These are phyloP conservation scores for Sebastiscus albofasciatus DNA, from an alignment of 2,797 vertebrate species.

Conservation along the genomic window DNA sequence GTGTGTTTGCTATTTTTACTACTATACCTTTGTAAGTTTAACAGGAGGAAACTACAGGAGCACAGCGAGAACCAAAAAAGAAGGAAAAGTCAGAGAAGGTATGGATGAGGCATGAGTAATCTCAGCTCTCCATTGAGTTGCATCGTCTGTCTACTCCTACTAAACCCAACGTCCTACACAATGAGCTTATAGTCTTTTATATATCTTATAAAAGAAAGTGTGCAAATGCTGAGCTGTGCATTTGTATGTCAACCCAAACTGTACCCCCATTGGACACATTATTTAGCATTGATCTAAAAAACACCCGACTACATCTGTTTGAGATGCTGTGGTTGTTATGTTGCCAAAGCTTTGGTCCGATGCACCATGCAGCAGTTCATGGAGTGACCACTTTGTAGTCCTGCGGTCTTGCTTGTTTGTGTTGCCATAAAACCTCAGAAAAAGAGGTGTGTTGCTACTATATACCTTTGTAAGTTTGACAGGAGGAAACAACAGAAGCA, in stretches of 20 bases:
- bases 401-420: fast-evolving
- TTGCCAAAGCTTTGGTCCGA: not conserved
- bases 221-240: constrained; percentile 12
- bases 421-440: not conserved
- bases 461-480: not conserved
- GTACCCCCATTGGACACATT: not conserved
- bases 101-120: no score
- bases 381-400: no score
- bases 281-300: not conserved
- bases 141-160: not conserved
- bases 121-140: not conserved
- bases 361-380: not conserved
- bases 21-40: not conserved
- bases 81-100: no score
- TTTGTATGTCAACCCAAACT: not conserved
- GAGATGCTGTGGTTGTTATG: not conserved
- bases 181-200: not conserved
- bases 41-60: not conserved
- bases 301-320: not conserved
- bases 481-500: not conserved
- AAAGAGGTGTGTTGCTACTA: not conserved
- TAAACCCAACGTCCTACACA: not conserved
- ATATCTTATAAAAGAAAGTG: not conserved
- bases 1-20: not conserved
- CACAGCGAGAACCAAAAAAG: no score